Conservation (phyloP, 2,888 invertebrate genomes). For the Scotopteryx bipunctaria region DNA sequence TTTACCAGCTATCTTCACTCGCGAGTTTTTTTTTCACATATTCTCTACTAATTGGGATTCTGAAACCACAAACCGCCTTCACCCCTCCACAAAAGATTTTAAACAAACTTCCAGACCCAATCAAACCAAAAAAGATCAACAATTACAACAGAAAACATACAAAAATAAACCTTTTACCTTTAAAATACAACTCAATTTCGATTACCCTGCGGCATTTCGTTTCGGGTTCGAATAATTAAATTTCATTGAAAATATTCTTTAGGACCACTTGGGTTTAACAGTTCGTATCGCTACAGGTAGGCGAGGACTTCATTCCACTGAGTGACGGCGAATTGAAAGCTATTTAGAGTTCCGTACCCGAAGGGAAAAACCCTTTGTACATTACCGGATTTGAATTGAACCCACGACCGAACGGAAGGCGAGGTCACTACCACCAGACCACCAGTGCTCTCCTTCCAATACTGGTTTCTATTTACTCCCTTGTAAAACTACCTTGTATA, state of each 20-base stretch:
- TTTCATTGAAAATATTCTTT: conserved; percentile 42
- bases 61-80: too few relatives aligned
- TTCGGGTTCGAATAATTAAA: conserved; percentile 41
- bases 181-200: conserved; percentile 12
- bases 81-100: not conserved
- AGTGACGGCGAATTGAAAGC: not conserved
- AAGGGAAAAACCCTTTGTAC: too few relatives aligned
- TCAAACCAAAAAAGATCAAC: conserved; percentile 9
- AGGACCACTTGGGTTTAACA: conserved; percentile 41
- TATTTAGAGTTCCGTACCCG: too few relatives aligned
- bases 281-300: conserved; percentile 37
- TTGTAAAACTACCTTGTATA: too few relatives aligned
- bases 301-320: conserved; percentile 18
- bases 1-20: too few relatives aligned
- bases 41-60: too few relatives aligned
- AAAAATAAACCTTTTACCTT: conserved; percentile 13
- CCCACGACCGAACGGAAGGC: too few relatives aligned
- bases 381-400: too few relatives aligned
- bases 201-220: conserved; percentile 10
- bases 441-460: too few relatives aligned
- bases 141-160: conserved; percentile 1
- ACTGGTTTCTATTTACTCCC: too few relatives aligned
- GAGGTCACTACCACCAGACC: too few relatives aligned
- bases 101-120: conserved; percentile 10
- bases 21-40: too few relatives aligned